Conservation (phyloP, 2,113 vertebrate species). For the Carlito syrichta region DNA sequence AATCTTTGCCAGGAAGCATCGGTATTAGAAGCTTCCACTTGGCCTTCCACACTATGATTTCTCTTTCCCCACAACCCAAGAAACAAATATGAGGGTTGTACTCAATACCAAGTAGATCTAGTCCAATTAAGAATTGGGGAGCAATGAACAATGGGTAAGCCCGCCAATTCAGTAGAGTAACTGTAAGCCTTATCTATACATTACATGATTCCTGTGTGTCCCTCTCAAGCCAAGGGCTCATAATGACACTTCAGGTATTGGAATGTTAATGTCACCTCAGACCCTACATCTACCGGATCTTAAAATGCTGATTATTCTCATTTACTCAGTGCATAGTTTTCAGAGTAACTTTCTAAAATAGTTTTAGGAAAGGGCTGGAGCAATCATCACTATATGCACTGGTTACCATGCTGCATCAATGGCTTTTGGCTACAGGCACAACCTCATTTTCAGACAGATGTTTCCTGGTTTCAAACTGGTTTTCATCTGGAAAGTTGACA, state of each 20-base stretch:
- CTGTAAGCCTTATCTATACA: neutral
- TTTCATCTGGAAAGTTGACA: neutral
- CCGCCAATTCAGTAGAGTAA: neutral
- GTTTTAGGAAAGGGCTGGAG: neutral
- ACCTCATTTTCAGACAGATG: neutral
- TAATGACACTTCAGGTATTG: too few relatives aligned
- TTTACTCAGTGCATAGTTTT: neutral
- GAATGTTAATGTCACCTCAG: neutral
- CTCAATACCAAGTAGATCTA: neutral
- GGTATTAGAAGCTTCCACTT: neutral
- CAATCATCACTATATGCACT: neutral
- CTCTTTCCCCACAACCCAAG: too few relatives aligned
- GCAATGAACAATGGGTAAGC: neutral
- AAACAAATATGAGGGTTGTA: too few relatives aligned
- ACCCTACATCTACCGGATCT: neutral
- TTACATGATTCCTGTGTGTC: neutral
- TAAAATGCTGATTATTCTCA: neutral
- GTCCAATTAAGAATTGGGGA: neutral
- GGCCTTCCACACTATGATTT: neutral
- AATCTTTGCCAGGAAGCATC: neutral
- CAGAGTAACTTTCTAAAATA: neutral
- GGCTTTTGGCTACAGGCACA: neutral
- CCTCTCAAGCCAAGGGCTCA: neutral
- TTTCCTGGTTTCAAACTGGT: neutral
- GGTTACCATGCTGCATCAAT: too few relatives aligned